These are phyloP conservation scores for Solea senegalensis DNA, from an alignment of 2,113 vertebrate species.

Conservation along the genomic window DNA sequence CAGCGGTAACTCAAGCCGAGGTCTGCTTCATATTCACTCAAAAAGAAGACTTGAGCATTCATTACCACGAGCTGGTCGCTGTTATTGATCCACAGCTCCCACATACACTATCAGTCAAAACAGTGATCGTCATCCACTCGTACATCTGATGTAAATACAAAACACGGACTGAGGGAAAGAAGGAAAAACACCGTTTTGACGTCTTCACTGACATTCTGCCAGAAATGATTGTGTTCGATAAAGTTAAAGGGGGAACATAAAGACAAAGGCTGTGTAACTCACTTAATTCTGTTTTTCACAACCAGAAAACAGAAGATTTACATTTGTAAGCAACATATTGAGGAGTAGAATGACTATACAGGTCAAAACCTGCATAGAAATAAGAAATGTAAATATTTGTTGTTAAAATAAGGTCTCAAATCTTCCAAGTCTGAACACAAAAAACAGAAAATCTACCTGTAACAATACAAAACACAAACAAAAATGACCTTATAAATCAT, in stretches of 20 bases:
- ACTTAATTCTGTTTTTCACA: too few relatives aligned
- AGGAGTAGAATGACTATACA: too few relatives aligned
- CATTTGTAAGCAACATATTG: too few relatives aligned
- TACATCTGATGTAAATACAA: constrained; percentile 89
- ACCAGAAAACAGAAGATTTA: too few relatives aligned
- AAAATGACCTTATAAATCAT: too few relatives aligned
- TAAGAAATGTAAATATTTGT: too few relatives aligned
- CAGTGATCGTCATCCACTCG: background rate
- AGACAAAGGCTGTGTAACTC: background rate
- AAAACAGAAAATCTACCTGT: too few relatives aligned
- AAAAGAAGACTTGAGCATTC: background rate
- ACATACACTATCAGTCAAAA: constrained; percentile 11
- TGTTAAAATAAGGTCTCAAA: too few relatives aligned
- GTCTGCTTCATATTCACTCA: constrained; percentile 5
- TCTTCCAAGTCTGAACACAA: too few relatives aligned
- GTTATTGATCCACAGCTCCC: constrained; percentile 65
- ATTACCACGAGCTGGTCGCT: constrained; percentile 5
- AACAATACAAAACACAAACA: too few relatives aligned
- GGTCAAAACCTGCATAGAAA: too few relatives aligned
- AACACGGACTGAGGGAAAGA: constrained; percentile 85
- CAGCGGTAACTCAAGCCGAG: background rate
- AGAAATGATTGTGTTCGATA: constrained; percentile 96
- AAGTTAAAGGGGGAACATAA: constrained; percentile 74
- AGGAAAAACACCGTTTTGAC: constrained; percentile 76
- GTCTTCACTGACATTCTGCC: constrained; percentile 86